Evolutionary conservation across 2,888 invertebrate species (phyloP).

Genomic region (Tiliacea aurago): DNA sequence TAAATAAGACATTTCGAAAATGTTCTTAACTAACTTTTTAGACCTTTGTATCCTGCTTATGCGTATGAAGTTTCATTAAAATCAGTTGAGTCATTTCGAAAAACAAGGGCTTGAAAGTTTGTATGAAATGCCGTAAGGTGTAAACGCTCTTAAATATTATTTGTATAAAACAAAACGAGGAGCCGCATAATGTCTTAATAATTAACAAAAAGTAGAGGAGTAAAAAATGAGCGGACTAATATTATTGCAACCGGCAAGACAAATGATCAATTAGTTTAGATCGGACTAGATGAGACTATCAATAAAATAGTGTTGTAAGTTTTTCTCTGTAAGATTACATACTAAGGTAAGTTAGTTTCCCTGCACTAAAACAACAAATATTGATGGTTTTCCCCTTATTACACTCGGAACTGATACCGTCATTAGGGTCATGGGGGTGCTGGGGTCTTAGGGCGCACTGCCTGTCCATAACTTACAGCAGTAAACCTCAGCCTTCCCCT

Average conservation of each 20-base stretch:
- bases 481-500: slow-evolving; percentile 52
- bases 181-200: neutral
- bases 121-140: no score
- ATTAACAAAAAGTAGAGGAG: neutral
- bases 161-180: neutral
- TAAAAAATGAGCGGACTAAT: neutral
- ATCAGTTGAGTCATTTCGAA: no score
- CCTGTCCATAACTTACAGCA: slow-evolving; percentile 50
- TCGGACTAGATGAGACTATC: neutral
- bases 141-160: no score
- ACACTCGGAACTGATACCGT: slow-evolving; percentile 52
- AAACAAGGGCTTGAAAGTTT: no score
- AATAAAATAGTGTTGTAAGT: neutral
- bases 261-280: neutral
- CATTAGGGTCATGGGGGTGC: slow-evolving; percentile 54
- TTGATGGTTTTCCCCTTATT: slow-evolving; percentile 41
- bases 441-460: slow-evolving; percentile 50
- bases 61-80: no score
- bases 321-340: neutral
- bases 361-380: slow-evolving; percentile 40
- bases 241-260: neutral
- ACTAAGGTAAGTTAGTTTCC: neutral
- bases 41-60: no score
- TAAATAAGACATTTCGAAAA: no score
- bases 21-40: no score